Conservation (phyloP, 2,888 invertebrate species). For the Tetheella fluctuosa region DNA sequence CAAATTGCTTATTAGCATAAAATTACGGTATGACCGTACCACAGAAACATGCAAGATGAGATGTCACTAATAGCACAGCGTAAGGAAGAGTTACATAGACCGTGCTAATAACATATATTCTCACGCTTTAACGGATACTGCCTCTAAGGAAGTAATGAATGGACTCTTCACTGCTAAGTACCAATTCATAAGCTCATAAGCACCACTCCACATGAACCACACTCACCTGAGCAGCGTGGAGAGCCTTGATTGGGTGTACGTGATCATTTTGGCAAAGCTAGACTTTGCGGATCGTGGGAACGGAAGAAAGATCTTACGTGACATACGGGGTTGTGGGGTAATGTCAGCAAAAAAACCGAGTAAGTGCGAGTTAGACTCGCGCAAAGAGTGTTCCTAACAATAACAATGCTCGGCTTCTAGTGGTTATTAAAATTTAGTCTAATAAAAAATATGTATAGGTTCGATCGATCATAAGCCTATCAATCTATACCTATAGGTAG, state of each 20-base stretch:
- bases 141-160: slow-evolving; percentile 52
- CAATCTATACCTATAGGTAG: too few species aligned
- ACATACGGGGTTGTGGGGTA: slow-evolving; percentile 28
- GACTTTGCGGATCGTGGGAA: slow-evolving; percentile 59
- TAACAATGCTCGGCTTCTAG: too few species aligned
- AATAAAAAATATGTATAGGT: too few species aligned
- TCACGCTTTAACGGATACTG: slow-evolving; percentile 61
- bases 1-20: too few species aligned
- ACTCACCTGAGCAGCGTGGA: slow-evolving; percentile 52
- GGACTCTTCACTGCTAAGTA: slow-evolving; percentile 33
- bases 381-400: too few species aligned
- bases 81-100: too few species aligned
- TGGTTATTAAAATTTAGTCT: too few species aligned
- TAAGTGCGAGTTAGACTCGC: too few species aligned
- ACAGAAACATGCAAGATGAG: slow-evolving; percentile 20
- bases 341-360: background rate
- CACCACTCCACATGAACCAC: slow-evolving; percentile 19
- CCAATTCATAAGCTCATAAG: slow-evolving; percentile 34
- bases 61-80: too few species aligned
- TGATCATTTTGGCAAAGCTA: slow-evolving; percentile 64
- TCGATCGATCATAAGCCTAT: too few species aligned
- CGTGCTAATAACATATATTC: slow-evolving; percentile 44
- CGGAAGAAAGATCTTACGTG: slow-evolving; percentile 56
- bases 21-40: too few species aligned
- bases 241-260: slow-evolving; percentile 54